Evolutionary conservation across 2,113 vertebrate genomes (phyloP), one percentile per base, ranked within the genome.

Genomic region (Macroglossus sobrinus): DNA sequence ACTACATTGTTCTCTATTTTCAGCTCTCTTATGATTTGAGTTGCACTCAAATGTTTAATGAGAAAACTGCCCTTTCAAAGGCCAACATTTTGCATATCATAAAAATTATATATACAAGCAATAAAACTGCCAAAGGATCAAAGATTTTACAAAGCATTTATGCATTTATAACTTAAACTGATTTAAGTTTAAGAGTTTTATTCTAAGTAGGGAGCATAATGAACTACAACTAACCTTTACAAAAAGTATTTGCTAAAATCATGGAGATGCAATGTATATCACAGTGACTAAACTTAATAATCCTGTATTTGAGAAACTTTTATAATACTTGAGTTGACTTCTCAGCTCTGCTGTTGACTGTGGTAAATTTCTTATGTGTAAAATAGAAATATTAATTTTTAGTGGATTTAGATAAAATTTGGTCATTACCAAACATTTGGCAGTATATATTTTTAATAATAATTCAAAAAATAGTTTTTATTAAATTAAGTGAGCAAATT

Each of bases 1-100:
- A 85, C 45, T 93, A 43, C 66, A 71, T 55, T 92, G 75, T 82
- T 96, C 76, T 96, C 69, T 94, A 86, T 85, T 96, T 95, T 94
- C 30, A 94, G 28, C 21, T 86, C 30, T 96, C 22, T 10, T 19
- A 74, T 14, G 76, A 91, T 28, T 75, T 24, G 76, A 96, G 38
- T 75, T 84, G 45, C 13, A 81, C 35, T 96, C 45, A 96, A 94
- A 89, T 88, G 40, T 96, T 97, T 96, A 18, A 86, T 50, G 79
- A 82, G 94, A 81, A 94, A 95, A 35, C 5, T 94, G 22, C 19
- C 76, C 0, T 68, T 94, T 97, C 86, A 92, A 94, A 92, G 64
- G 3, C 33, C 93, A 97, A 84, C 35, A 66, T 94, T 96, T 91
- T 35, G 21, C 35, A 71, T 75, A 89, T 7, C 7, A 74, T 38